Evolutionary conservation across 2,797 vertebrate genomes (phyloP), one percentile per base, ranked within the genome.

Genomic region (Ctenopoma kingsleyae): DNA sequence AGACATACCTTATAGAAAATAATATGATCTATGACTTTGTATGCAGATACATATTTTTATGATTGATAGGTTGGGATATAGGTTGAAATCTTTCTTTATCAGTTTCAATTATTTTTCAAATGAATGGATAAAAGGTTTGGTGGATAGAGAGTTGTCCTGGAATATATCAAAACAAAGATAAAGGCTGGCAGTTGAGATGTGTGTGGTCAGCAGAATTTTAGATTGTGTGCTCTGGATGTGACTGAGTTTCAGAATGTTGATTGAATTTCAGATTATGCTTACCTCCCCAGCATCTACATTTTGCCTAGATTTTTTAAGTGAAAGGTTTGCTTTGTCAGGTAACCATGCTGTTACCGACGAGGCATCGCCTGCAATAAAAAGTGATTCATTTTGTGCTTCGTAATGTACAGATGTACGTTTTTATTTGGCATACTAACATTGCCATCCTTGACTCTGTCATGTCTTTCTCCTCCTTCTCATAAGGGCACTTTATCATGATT

Each of bases 181-280:
- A 79, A 78, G 64, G 54, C 54, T 43, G 40, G 27, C 47, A 16
- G 46, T 49, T 41, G 27, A 53, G 52, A 59, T 71, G 62, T 74
- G 72, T 80, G 38, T 52, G 44, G 48, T 86, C 83, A 85, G 83
- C 80, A 81, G 36, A 79, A 78, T 76, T 71, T 69, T 9, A 19
- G 10, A 44, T 38, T 61, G 23, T 66, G 58, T 27, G 16, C 22
- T 78, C 64, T 35, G 23, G 62, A 56, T 67, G 40, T 65, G 46
- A 58, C 27, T 3, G 19, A 52, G 60, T 64, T 59, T 30, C 60
- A 55, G 36, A 49, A 65, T n/a, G 63, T 63, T 71, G 63, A 78
- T 71, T 81, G 47, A 55, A 78, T 80, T 83, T 76, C 40, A 76
- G 41, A 80, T 74, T 30, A 43, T 49, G 50, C 74, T 63, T 68